A percentile compares a stretch with the other conserved stretches of the same genome.
Evolutionary conservation across 23 tunicate species (phyloP).

Genomic region (Styela plicata): DNA sequence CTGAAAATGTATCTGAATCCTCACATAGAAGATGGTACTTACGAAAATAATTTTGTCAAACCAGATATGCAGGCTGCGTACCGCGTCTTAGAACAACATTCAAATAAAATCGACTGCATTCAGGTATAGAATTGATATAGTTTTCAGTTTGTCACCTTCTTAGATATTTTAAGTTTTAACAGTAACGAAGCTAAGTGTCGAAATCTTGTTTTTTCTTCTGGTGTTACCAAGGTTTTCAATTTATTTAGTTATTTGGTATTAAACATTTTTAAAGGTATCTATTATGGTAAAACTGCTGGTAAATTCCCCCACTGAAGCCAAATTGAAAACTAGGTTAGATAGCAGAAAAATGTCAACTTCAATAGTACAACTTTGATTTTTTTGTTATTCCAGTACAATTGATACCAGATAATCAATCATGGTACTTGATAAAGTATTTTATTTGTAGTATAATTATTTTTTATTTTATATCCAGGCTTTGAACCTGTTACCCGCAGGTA

Average conservation of each 20-base stretch:
- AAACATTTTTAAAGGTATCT: not conserved
- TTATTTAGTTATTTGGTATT: not conserved
- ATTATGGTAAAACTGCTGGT: too few species aligned
- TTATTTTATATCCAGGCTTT: constrained; percentile 37
- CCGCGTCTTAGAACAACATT: constrained; percentile 44
- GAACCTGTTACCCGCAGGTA: constrained; percentile 37
- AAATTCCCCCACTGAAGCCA: too few species aligned
- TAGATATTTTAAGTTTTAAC: not conserved
- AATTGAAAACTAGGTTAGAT: too few species aligned
- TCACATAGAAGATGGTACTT: not conserved
- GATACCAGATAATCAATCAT: too few species aligned
- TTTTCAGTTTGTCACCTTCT: not conserved
- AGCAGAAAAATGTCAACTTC: too few species aligned
- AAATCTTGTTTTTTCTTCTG: not conserved
- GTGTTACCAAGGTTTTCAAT: not conserved
- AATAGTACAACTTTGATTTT: too few species aligned
- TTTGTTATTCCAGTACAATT: too few species aligned
- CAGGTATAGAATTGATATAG: constrained; percentile 34
- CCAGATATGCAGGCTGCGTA: constrained; percentile 43
- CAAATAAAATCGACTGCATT: constrained; percentile 51
- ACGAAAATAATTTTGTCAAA: constrained; percentile 6
- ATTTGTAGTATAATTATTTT: too few species aligned
- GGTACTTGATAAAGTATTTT: too few species aligned
- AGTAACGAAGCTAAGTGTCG: too few species aligned
- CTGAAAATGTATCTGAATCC: constrained; percentile 72